Evolutionary conservation across 92 coral and sea anemone species (phyloP), one percentile per base, ranked within the genome.

Genomic region (Epizoanthus rinbou): DNA sequence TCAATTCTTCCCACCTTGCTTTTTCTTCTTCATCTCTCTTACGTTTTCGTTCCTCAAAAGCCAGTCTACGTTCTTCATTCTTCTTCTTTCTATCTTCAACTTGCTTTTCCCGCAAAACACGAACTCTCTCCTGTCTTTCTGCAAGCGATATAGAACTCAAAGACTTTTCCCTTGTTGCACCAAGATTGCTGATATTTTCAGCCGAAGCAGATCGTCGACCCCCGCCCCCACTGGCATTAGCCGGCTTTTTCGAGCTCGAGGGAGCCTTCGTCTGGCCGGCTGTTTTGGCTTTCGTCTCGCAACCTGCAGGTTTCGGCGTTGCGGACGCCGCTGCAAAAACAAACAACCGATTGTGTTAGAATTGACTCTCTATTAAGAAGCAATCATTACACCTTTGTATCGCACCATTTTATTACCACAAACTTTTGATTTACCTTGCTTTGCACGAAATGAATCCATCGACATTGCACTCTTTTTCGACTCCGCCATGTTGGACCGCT

Each of bases 21-120:
- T 87, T 90, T 47, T 97, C 98, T 21, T 94, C 98, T 54, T 79
- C 90, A 57, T 94, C 93, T 62, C 84, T 94, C 37, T 92, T 89
- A 18, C 88, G 93, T 59, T 88, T 86, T 71, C 99, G 83, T 67
- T 97, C 99, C 70, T 97, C 99, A 62, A 97, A 94, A 18, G 99
- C 98, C 3, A 86, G 74, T 57, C 93, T 88, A 4, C 99, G 88
- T 63, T 97, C 99, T 41, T 94, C 98, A 41, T 91, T 91, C 65
- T 97, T 97, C 57, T 84, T 85, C 69, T 90, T 91, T 47, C 91
- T 86, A 18, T 97, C 99, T 33, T 94, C 97, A 47, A 87, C 88
- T 88, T 97, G 98, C 86, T 97, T 92, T 31, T 94, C 97, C 56
- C 94, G 93, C 81, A 90, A 80, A n/a, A 88, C 88, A 64, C 91